phyloP scores from a whole-genome alignment of 2,113 vertebrate species.

The Aleadryas rufinucha region DNA sequence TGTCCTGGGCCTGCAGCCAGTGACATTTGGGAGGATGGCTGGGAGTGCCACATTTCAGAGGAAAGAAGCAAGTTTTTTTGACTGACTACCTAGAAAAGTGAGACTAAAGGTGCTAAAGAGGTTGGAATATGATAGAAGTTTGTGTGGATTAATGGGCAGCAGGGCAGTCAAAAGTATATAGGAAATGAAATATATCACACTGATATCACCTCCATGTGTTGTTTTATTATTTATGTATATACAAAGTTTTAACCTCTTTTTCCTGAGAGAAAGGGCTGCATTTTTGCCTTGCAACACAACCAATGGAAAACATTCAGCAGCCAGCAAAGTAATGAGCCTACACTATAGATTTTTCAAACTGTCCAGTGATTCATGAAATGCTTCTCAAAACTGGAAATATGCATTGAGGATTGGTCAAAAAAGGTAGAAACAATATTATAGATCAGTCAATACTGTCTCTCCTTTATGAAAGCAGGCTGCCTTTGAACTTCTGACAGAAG shows the following conservation, averaged over 20 bases:
- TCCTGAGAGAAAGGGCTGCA: not conserved
- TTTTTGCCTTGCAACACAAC: constrained; percentile 34
- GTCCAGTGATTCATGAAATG: constrained; percentile 64
- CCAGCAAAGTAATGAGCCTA: constrained; percentile 47
- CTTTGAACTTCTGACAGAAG: constrained; percentile 63
- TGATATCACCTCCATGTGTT: not conserved
- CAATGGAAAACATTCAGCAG: constrained; percentile 24
- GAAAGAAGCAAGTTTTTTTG: not conserved
- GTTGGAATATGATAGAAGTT: not conserved
- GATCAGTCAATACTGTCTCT: constrained; percentile 44
- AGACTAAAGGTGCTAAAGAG: not conserved
- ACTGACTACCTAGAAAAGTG: not conserved
- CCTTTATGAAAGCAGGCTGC: constrained; percentile 44
- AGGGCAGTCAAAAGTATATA: not conserved
- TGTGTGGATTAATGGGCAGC: not conserved
- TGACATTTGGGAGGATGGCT: constrained; percentile 27
- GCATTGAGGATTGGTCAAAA: constrained; percentile 51
- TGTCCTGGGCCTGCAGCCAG: constrained; percentile 41
- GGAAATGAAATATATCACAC: not conserved
- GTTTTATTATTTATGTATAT: constrained; percentile 47
- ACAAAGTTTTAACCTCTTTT: constrained; percentile 41
- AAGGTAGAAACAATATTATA: constrained; percentile 46
- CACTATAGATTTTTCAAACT: constrained; percentile 63
- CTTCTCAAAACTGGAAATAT: constrained; percentile 56
- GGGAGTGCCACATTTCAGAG: not conserved